Percentiles rank a stretch among this genome's conserved stretches.
Conservation (phyloP, 2,888 invertebrate genomes). For the Schizotus pectinicornis region DNA sequence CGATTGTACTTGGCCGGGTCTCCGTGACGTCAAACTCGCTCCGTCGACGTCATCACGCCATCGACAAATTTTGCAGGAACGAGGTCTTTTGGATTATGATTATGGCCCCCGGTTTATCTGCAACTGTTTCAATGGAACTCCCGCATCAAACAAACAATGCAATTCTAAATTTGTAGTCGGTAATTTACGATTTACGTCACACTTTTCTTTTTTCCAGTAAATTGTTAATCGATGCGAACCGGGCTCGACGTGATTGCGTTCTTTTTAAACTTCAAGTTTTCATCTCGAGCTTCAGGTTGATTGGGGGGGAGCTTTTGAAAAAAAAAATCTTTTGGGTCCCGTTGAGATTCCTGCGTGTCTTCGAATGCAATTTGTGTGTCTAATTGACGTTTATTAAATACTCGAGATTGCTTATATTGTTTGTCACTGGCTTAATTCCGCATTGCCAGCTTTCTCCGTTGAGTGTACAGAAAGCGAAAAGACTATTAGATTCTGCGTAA, state of each 20-base stretch:
- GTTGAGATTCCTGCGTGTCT: too few species aligned
- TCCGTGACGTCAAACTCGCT: conserved; percentile 19
- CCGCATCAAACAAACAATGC: neutral
- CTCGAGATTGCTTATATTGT: conserved; percentile 18
- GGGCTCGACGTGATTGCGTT: too few species aligned
- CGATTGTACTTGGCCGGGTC: conserved; percentile 14
- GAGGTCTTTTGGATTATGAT: too few species aligned
- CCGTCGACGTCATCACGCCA: conserved; percentile 8
- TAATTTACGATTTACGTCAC: conserved; percentile 4
- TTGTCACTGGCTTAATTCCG: conserved; percentile 6
- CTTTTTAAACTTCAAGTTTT: too few species aligned
- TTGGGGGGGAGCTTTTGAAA: too few species aligned
- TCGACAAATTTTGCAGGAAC: too few species aligned
- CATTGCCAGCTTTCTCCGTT: conserved; percentile 3
- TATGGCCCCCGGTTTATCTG: too few species aligned
- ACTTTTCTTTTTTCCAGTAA: conserved; percentile 1
- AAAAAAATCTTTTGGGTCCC: too few species aligned
- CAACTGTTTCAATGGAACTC: too few species aligned
- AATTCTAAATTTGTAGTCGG: neutral
- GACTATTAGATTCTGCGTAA: conserved; percentile 32
- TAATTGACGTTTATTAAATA: conserved; percentile 23
- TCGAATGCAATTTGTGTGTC: too few species aligned
- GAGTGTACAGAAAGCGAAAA: conserved; percentile 27
- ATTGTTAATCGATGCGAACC: too few species aligned
- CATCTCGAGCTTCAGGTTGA: too few species aligned